Base-by-base conservation (phyloP, 2,797 vertebrate genomes). In the Hemibagrus guttatus region DNA sequence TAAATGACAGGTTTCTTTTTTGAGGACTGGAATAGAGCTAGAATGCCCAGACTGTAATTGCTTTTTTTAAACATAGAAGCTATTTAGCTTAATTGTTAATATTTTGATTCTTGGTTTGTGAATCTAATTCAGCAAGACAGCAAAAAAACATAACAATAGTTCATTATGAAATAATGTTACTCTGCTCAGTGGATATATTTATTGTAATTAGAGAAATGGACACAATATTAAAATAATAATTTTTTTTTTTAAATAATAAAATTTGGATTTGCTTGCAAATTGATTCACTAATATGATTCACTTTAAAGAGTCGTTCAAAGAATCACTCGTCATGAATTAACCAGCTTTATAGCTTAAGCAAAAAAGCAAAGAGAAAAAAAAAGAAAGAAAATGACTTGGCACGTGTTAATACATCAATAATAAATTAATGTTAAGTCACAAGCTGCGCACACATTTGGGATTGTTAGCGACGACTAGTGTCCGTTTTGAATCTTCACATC, bases 401-500 rank as follows among this genome's bases (percentile, higher is more conserved):
- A 71, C 58, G 0, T 79, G 21, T 84, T 31, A 54, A 81, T 88
- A 84, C 78, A 64, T 23, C 54, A 31, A 83, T 86, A 59, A 84
- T 74, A 89, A 86, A 63, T 87, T 21, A 89, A 84, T 28, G 28
- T 87, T 69, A 74, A 76, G 69, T 85, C 83, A 6, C 59, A 84
- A 78, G 88, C 80, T 81, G 80, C 79, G 81, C 85, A 88, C 76
- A 88, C 58, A 84, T 35, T 79, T 82, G 75, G 74, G 78, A 76
- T 69, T 39, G 66, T 87, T 84, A 82, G 49, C 13, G 17, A 63
- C 13, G 58, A 84, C 68, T 76, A 52, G 21, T 80, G 86, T 90
- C 80, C 63, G 13, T 84, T 81, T 74, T 71, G 26, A 81, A 63
- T 74, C 86, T 52, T 46, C 9, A 2, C 19, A 90, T 95, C 39